Conservation (phyloP, 2,113 vertebrate species). For the Sander vitreus region DNA sequence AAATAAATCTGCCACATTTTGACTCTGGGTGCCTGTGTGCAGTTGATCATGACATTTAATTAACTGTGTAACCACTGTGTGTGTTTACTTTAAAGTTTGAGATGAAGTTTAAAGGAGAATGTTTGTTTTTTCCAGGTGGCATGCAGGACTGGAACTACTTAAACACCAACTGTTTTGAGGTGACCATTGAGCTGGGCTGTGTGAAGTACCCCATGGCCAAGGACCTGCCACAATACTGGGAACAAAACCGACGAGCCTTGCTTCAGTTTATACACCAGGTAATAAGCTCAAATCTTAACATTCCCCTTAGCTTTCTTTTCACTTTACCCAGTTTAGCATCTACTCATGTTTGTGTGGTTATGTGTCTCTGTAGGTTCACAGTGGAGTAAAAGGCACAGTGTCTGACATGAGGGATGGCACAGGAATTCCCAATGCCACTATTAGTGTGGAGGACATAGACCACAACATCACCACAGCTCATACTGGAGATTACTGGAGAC, state of each 20-base stretch:
- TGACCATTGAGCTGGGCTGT: constrained; percentile 96
- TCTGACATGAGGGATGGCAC: constrained; percentile 88
- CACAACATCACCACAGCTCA: constrained; percentile 89
- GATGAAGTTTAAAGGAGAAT: not conserved
- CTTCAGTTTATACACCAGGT: constrained; percentile 96
- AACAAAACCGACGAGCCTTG: constrained; percentile 90
- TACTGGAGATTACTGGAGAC: constrained; percentile 96
- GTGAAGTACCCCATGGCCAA: constrained; percentile 91
- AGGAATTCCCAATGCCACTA: constrained; percentile 94
- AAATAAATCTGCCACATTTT: constrained; percentile 1
- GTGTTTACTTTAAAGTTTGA: constrained; percentile 9
- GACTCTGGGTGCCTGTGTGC: not conserved
- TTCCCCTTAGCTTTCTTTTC: not conserved
- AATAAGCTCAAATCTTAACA: not conserved
- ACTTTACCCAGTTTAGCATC: not conserved
- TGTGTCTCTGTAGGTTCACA: constrained; percentile 88
- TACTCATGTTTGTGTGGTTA: not conserved
- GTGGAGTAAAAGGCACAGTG: constrained; percentile 91
- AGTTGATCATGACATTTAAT: not conserved
- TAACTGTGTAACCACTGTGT: not conserved
- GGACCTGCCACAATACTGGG: constrained; percentile 92
- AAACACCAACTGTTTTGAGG: constrained; percentile 98
- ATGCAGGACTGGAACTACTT: constrained; percentile 99
- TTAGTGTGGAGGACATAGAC: constrained; percentile 88
- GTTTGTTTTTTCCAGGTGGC: constrained; percentile 85